Evolutionary conservation across 2,113 vertebrate genomes (phyloP), one percentile per base, ranked within the genome.

Genomic region (Otis tarda): DNA sequence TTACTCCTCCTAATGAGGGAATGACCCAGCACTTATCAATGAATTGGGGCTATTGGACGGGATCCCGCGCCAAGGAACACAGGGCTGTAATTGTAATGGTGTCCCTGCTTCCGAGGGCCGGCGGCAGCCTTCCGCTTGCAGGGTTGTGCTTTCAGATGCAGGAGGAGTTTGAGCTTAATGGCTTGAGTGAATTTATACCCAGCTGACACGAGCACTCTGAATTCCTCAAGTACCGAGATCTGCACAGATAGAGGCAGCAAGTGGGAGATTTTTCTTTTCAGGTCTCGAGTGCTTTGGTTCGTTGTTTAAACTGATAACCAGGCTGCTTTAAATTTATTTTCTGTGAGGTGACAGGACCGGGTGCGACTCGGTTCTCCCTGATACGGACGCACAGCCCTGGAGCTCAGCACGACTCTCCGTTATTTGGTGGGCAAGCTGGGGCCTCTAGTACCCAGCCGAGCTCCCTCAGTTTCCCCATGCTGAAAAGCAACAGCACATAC

Each of bases 1-100:
- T 63, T 94, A 45, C 95, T 98, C 41, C 41, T 92, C 37, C 89
- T 97, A 97, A 98, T 75, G 93, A 98, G 96, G 83, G 96, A 97
- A 88, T 96, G 96, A 96, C 94, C 96, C 91, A 39, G 79, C 88
- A 86, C 79, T 69, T 95, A 59, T 74, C 81, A 92, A 57, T 31
- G 14, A 41, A 71, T 7, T 18, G 7, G 91, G 88, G 67, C 73
- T 75, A 21, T 71, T 55, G 94, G 64, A 94, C 4, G 10, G 69
- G 45, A 65, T 78, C 8, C 35, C n/a, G 39, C 0, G 9, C 81
- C 93, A 93, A 88, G 70, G 82, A 93, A 88, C 83, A 73, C 89
- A 61, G 89, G 93, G 91, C 95, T 91, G 87, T 87, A 49, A 90
- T 78, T 93, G 93, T 65, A 27, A 7, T 7, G 59, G 37, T 25